Evolutionary conservation across 2,113 vertebrate genomes (phyloP).

Genomic region (Guaruba guarouba): DNA sequence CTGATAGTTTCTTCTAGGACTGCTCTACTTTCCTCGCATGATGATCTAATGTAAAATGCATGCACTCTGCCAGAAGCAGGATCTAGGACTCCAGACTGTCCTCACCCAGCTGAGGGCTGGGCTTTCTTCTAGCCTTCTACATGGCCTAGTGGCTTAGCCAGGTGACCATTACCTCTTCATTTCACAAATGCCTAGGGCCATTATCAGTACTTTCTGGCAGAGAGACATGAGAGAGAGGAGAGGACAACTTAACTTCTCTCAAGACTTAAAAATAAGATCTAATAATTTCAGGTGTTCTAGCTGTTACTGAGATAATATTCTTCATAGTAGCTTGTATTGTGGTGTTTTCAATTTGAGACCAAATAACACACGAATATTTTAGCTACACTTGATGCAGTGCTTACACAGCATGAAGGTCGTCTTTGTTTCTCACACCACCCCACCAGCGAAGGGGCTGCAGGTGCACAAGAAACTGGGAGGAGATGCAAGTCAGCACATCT

Average conservation of each 20-base stretch:
- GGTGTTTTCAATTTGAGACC: not conserved
- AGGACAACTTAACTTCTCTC: not conserved
- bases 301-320: not conserved
- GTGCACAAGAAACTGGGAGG: not conserved
- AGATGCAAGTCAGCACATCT: not conserved
- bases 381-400: rapidly evolving
- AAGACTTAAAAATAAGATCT: not conserved
- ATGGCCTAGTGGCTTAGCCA: not conserved
- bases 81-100: not conserved
- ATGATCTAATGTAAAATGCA: not conserved
- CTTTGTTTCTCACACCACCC: not conserved
- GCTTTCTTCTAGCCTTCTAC: not conserved
- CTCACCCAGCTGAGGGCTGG: too few species aligned
- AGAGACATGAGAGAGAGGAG: not conserved
- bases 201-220: not conserved
- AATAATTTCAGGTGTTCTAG: not conserved
- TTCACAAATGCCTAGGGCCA: not conserved
- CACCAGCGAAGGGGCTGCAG: not conserved
- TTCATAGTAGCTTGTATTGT: not conserved
- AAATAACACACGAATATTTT: not conserved
- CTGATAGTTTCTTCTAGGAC: not conserved
- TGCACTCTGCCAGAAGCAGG: not conserved
- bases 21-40: not conserved
- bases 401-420: not conserved
- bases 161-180: not conserved